Conservation (phyloP, 2,113 vertebrate species). For the Odocoileus hemionus region DNA sequence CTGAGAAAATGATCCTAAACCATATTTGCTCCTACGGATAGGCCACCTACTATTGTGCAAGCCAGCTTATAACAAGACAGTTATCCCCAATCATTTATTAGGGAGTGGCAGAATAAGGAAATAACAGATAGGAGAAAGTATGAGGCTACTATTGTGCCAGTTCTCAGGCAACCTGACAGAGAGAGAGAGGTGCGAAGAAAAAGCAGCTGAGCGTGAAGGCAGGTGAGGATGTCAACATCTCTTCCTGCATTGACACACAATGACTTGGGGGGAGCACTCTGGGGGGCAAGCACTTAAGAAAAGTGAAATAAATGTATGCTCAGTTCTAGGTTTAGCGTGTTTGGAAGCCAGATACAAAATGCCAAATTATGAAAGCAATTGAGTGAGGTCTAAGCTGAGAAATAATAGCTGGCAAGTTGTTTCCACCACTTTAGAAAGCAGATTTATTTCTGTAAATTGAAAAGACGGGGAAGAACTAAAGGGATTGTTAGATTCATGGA, state of each 20-base stretch:
- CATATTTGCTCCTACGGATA: neutral
- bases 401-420: neutral
- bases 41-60: neutral
- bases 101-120: neutral
- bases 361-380: neutral
- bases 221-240: neutral
- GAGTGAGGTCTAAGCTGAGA: neutral
- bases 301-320: neutral
- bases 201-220: neutral
- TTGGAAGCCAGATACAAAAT: neutral
- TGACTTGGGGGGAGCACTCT: neutral
- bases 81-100: neutral
- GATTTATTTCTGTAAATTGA: conserved; percentile 8
- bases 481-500: neutral
- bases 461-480: neutral
- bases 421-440: neutral
- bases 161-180: neutral
- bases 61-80: neutral
- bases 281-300: neutral
- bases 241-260: neutral
- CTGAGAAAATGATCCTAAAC: neutral
- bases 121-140: neutral
- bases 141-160: neutral
- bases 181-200: neutral
- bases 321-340: neutral